Conservation (phyloP, 30 jellyfish, hydroid and myxozoan genomes). For the Nemopilema nomurai region DNA sequence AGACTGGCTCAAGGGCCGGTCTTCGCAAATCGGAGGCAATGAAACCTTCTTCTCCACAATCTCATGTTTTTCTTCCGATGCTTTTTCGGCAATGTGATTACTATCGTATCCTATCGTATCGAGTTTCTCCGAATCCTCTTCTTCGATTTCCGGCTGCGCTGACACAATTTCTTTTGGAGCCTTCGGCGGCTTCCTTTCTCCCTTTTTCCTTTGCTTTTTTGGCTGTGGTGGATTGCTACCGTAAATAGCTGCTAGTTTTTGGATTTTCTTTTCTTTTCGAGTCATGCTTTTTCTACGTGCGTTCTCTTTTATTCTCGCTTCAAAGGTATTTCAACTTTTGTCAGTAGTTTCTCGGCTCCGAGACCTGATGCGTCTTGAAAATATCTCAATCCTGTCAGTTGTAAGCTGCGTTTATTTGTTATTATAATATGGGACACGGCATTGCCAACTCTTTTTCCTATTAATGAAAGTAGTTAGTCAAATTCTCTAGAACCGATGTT, state of each 20-base stretch:
- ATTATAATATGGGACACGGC: too few relatives aligned
- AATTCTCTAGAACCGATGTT: too few relatives aligned
- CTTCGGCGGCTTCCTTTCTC: not conserved
- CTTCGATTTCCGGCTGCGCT: not conserved
- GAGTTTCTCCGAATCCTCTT: not conserved
- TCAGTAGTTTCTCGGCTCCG: too few relatives aligned
- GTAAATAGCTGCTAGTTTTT: not conserved
- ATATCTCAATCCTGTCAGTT: too few relatives aligned
- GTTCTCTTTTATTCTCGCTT: too few relatives aligned
- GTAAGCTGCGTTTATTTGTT: too few relatives aligned
- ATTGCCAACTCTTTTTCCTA: too few relatives aligned
- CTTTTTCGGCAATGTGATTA: not conserved
- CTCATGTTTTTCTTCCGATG: not conserved
- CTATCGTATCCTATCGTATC: too few relatives aligned
- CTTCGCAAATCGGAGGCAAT: conserved; percentile 3
- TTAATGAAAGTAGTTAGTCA: too few relatives aligned
- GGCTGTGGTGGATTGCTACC: not conserved
- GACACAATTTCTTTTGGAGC: not conserved
- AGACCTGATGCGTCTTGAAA: too few relatives aligned
- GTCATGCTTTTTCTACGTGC: too few relatives aligned
- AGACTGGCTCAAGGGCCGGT: not conserved
- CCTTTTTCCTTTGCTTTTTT: not conserved
- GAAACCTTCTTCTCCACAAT: not conserved
- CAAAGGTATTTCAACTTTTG: not conserved
- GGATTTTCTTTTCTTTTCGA: not conserved